These are phyloP conservation scores for Myioborus miniatus DNA, from an alignment of 2,797 vertebrate species.

Conservation along the genomic window DNA sequence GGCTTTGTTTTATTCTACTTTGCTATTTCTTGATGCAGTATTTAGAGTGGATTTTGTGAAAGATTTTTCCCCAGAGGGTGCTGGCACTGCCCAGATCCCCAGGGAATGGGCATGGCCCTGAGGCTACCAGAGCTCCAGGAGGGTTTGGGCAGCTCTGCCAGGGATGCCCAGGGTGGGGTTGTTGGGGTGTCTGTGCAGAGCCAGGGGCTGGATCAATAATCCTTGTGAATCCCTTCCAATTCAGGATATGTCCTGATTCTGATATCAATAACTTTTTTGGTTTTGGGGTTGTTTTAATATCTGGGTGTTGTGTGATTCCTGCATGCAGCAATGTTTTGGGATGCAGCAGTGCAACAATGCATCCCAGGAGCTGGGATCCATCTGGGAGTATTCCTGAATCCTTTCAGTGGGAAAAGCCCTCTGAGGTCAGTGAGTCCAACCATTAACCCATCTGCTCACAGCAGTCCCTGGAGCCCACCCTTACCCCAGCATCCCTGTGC, in stretches of 20 bases:
- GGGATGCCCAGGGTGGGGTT: neutral
- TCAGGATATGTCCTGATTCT: neutral
- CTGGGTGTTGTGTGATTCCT: neutral
- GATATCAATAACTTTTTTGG: neutral
- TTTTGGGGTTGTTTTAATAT: neutral
- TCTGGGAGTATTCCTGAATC: neutral
- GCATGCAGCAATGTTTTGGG: rapidly evolving
- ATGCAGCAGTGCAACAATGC: neutral
- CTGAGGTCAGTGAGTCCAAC: rapidly evolving
- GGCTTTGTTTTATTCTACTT: neutral
- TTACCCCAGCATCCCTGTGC: neutral
- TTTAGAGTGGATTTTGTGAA: neutral
- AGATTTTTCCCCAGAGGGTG: neutral
- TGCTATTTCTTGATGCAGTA: neutral
- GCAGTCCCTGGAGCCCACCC: neutral
- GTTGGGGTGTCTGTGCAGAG: neutral
- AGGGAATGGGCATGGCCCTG: rapidly evolving
- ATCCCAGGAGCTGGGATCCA: neutral
- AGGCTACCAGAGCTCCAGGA: neutral
- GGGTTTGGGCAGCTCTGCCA: rapidly evolving
- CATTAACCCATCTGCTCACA: neutral
- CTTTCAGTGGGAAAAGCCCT: neutral
- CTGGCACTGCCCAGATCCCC: neutral
- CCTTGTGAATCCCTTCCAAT: neutral
- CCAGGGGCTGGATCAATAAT: neutral